Base-by-base conservation (phyloP, 2,797 vertebrate genomes). In the Phrynocephalus vlangalii region DNA sequence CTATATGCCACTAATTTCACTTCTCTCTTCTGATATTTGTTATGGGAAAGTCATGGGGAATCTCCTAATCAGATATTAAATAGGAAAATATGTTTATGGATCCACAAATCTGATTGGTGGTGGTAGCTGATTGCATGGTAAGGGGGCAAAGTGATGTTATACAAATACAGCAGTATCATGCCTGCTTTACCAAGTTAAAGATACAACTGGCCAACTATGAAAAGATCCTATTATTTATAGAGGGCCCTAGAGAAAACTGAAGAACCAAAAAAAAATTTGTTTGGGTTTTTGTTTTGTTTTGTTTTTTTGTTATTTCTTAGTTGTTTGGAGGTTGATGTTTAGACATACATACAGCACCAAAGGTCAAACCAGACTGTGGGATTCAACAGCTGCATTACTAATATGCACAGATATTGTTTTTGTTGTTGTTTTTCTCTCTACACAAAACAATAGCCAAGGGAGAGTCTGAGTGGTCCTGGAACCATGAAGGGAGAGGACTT, bases 111-210 rank as follows among this genome's bases (percentile, higher is more conserved):
- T 87, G 10, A 44, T 60, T 71, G 22, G 87, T 87, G 33, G 22
- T 38, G 0, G 11, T 73, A 70, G 1, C 0, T 84, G 0, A 38
- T 72, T 88, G 16, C 56, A 48, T 22, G 16, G 18, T 79, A 15
- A 18, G 87, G 76, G 76, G 76, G 73, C 81, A 28, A 81, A 76
- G 79, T 86, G 24, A 52, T 88, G 38, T 13, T 91, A 73, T 86
- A 66, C 26, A 38, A 52, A 38, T 44, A 33, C n/a, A 48, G 38
- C 1, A 82, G 38, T 66, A 5, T 26, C 10, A 13, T 73, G 33
- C 26, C 24, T 16, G 24, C 60, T 63, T 20, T 33, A 38, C 18
- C 11, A 11, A 28, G 6, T 22, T 60, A 5, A 9, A 13, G 4
- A 60, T 72, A 20, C 13, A 22, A 52, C 6, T 44, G 50, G 70